phyloP scores from a whole-genome alignment of 2,113 vertebrate genomes.

The Gnathonemus longibarbis region DNA sequence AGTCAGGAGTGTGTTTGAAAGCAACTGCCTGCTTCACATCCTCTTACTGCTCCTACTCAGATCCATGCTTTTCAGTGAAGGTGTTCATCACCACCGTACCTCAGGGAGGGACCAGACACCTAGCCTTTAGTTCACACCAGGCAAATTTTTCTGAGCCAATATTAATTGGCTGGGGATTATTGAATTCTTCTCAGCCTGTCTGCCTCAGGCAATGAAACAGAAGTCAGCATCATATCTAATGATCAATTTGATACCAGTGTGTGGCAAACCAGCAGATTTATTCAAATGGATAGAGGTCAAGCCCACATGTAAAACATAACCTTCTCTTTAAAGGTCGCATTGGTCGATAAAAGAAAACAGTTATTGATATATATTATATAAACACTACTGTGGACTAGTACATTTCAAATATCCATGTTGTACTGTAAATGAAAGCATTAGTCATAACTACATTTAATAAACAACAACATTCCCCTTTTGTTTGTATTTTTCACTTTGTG shows the following conservation, averaged over 20 bases:
- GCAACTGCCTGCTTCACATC: neutral
- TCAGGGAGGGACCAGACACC: neutral
- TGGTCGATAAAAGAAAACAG: neutral
- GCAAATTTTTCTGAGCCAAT: neutral
- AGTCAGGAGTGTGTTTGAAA: neutral
- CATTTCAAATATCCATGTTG: neutral
- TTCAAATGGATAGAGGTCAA: neutral
- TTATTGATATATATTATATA: slow-evolving; percentile 5
- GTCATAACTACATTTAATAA: neutral
- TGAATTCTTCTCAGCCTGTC: neutral
- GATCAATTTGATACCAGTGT: neutral
- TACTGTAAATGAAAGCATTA: neutral
- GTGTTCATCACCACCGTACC: neutral
- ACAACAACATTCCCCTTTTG: neutral
- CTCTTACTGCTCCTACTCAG: neutral
- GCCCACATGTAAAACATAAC: neutral
- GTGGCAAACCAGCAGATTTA: neutral
- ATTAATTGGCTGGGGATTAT: slow-evolving; percentile 13
- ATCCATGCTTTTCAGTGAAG: neutral
- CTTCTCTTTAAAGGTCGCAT: neutral
- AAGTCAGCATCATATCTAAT: slow-evolving; percentile 6
- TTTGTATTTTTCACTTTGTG: neutral
- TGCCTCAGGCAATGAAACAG: neutral
- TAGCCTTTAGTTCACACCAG: neutral
- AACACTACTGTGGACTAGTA: neutral